Evolutionary conservation across 2,113 vertebrate genomes (phyloP).

Genomic region (Tor tambroides): DNA sequence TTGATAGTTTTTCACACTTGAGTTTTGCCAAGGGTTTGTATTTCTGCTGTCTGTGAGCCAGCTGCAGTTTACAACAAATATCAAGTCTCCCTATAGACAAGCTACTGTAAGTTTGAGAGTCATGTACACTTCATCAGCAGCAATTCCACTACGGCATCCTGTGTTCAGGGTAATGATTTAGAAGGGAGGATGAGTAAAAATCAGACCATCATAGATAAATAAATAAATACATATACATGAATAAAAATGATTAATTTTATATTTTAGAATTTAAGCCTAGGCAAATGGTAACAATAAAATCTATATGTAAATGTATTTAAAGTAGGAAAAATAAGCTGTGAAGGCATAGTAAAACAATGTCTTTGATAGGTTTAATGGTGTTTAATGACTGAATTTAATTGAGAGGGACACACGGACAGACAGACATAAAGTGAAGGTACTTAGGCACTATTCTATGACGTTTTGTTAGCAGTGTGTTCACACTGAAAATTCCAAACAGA

Average conservation of each 20-base stretch:
- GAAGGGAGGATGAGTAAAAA: background rate
- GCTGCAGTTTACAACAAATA: slow-evolving; percentile 75
- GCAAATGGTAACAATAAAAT: background rate
- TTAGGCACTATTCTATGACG: no score
- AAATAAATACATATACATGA: no score
- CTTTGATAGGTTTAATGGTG: background rate
- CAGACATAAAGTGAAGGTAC: no score
- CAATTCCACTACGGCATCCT: background rate
- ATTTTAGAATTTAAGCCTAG: background rate
- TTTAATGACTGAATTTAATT: no score
- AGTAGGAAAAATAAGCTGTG: background rate
- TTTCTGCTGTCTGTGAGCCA: slow-evolving; percentile 71
- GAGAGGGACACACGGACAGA: no score
- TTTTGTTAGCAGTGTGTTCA: no score
- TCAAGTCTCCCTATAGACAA: slow-evolving; percentile 62
- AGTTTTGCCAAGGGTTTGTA: slow-evolving; percentile 72
- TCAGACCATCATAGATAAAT: no score
- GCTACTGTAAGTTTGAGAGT: background rate
- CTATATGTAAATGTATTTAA: background rate
- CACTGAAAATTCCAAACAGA: no score
- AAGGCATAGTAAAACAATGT: background rate
- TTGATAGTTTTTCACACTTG: slow-evolving; percentile 79
- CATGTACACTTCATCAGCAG: background rate
- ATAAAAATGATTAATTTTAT: no score
- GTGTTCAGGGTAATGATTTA: background rate